Conservation (phyloP, 2,113 vertebrate genomes). For the Ptilorrhoa leucosticta region DNA sequence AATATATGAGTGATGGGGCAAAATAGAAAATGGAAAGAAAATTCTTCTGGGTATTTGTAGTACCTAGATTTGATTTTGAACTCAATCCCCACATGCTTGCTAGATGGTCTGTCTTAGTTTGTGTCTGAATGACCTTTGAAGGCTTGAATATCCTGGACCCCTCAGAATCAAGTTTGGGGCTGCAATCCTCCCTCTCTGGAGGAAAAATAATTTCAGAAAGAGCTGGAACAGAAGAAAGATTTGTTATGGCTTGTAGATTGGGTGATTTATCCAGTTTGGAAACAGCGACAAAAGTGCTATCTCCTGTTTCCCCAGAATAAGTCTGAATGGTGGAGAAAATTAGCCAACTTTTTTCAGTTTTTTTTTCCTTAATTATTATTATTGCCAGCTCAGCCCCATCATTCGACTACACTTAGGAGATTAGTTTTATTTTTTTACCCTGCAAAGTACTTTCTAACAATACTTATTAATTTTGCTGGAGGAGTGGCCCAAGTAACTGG, state of each 20-base stretch:
- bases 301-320: conserved; percentile 10
- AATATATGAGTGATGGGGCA: conserved; percentile 45
- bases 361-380: conserved; percentile 24
- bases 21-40: conserved; percentile 59
- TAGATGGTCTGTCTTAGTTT: conserved; percentile 48
- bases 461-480: conserved; percentile 58
- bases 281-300: not conserved
- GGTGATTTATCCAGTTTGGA: conserved; percentile 50
- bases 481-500: conserved; percentile 43
- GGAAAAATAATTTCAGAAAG: conserved; percentile 27
- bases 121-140: conserved; percentile 34
- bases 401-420: conserved; percentile 13
- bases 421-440: not conserved
- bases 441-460: conserved; percentile 47
- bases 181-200: not conserved
- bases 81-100: not conserved
- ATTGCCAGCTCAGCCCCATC: conserved; percentile 24
- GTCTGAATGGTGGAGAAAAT: conserved; percentile 33
- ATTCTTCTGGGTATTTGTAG: conserved; percentile 53
- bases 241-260: conserved; percentile 27
- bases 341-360: conserved; percentile 6
- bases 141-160: conserved; percentile 1
- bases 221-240: conserved; percentile 36
- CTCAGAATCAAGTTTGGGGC: conserved; percentile 40
- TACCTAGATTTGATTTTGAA: conserved; percentile 46